These are phyloP conservation scores for Lasioglossum vierecki DNA, from an alignment of 2,888 invertebrate species.

Conservation along the genomic window DNA sequence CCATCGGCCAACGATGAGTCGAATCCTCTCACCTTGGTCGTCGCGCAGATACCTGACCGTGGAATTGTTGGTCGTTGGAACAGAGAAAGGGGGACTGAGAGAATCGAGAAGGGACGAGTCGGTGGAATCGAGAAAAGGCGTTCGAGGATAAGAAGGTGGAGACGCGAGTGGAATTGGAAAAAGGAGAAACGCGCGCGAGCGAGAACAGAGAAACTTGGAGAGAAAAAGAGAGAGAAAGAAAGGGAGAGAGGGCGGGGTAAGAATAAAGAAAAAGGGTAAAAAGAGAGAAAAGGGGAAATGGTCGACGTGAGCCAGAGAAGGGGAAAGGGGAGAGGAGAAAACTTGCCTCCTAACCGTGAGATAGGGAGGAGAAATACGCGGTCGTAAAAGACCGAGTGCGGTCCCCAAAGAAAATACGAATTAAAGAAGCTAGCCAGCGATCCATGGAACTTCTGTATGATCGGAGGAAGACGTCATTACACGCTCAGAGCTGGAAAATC, in stretches of 20 bases:
- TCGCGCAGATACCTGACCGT: constrained; percentile 44
- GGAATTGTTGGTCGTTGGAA: constrained; percentile 31
- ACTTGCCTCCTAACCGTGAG: constrained; percentile 72
- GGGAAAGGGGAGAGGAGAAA: constrained; percentile 62
- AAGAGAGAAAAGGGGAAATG: constrained; percentile 55
- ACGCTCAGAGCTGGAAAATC: neutral
- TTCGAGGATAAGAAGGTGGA: constrained; percentile 56
- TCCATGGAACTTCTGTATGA: constrained; percentile 72
- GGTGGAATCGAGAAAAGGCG: constrained; percentile 55
- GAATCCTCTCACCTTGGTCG: constrained; percentile 19
- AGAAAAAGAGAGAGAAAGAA: constrained; percentile 42
- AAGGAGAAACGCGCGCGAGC: neutral
- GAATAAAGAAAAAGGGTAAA: constrained; percentile 44
- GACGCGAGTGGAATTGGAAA: constrained; percentile 28
- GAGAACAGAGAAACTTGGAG: neutral
- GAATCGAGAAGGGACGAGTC: constrained; percentile 40
- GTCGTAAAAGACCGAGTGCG: constrained; percentile 80
- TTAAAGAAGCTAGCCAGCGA: constrained; percentile 78
- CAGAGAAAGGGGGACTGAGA: neutral
- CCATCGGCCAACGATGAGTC: neutral
- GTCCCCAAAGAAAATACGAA: constrained; percentile 82
- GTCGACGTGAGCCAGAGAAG: constrained; percentile 29
- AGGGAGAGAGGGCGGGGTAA: constrained; percentile 48
- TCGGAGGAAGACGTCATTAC: constrained; percentile 51
- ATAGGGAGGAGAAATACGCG: constrained; percentile 78